phyloP scores from a whole-genome alignment of 2,888 invertebrate species.

The Cataglyphis livida region DNA sequence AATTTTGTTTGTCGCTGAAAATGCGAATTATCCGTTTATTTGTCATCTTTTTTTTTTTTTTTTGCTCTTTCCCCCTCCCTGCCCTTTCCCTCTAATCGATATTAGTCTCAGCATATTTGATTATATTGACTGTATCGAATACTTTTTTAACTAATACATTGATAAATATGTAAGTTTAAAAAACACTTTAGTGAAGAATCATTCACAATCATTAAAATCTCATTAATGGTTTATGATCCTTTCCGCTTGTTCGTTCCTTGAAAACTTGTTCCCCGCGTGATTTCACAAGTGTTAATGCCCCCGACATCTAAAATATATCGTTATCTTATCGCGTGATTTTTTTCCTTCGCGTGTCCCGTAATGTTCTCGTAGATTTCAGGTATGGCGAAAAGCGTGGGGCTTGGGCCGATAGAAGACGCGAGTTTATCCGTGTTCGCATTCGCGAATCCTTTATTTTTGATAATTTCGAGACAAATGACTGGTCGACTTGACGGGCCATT shows the following conservation, averaged over 20 bases:
- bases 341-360: conserved; percentile 23
- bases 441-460: conserved; percentile 74
- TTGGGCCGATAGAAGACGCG: conserved; percentile 40
- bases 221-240: conserved; percentile 41
- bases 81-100: neutral
- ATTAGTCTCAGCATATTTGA: conserved; percentile 27
- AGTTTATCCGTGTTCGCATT: conserved; percentile 11
- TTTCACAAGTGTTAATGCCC: conserved; percentile 7
- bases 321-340: conserved; percentile 31
- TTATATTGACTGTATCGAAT: neutral
- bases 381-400: conserved; percentile 52
- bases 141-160: neutral
- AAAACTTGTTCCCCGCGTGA: conserved; percentile 12
- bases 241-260: conserved; percentile 3
- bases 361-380: conserved; percentile 41
- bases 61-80: neutral
- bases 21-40: neutral
- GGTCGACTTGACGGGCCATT: conserved; percentile 74
- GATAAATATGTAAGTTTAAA: neutral
- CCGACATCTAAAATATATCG: conserved; percentile 30
- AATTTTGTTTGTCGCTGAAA: conserved; percentile 12
- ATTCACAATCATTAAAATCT: conserved; percentile 45
- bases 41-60: neutral
- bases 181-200: conserved; percentile 7
- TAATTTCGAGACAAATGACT: conserved; percentile 76